Conservation (phyloP, 2,797 vertebrate species). For the Vireo griseus region DNA sequence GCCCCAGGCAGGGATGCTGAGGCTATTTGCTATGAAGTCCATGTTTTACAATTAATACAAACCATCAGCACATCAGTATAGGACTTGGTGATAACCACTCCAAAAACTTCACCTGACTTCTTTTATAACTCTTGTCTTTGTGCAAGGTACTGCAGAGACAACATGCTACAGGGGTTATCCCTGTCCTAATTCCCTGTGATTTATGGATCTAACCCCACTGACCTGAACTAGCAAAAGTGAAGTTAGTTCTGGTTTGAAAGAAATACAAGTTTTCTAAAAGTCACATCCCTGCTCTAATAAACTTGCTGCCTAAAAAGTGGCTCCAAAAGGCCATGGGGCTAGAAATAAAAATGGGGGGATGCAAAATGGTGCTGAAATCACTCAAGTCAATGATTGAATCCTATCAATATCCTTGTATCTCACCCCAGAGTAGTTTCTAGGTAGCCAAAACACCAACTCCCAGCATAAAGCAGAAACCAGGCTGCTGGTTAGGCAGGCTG, state of each 20-base stretch:
- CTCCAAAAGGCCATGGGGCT: not conserved
- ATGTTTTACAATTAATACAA: not conserved
- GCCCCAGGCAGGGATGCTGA: not conserved
- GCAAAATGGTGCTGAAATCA: not conserved
- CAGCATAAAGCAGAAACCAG: not conserved
- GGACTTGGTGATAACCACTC: not conserved
- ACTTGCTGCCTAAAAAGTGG: not conserved
- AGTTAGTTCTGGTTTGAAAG: not conserved
- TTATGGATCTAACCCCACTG: not conserved
- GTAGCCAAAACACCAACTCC: not conserved
- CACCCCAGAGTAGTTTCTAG: not conserved
- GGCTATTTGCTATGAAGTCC: not conserved
- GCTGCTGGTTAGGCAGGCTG: not conserved
- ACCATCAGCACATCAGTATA: not conserved
- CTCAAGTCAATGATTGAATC: not conserved
- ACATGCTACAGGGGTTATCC: rapidly evolving
- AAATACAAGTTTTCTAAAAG: not conserved
- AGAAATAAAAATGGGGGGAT: not conserved
- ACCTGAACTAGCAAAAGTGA: not conserved
- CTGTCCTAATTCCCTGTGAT: not conserved
- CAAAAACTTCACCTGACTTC: not conserved
- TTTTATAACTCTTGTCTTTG: not conserved
- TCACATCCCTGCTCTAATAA: not conserved
- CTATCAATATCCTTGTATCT: not conserved
- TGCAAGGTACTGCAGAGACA: not conserved